These are phyloP conservation scores for Belonocnema kinseyi DNA, from an alignment of 1,140 invertebrate species.

Conservation along the genomic window DNA sequence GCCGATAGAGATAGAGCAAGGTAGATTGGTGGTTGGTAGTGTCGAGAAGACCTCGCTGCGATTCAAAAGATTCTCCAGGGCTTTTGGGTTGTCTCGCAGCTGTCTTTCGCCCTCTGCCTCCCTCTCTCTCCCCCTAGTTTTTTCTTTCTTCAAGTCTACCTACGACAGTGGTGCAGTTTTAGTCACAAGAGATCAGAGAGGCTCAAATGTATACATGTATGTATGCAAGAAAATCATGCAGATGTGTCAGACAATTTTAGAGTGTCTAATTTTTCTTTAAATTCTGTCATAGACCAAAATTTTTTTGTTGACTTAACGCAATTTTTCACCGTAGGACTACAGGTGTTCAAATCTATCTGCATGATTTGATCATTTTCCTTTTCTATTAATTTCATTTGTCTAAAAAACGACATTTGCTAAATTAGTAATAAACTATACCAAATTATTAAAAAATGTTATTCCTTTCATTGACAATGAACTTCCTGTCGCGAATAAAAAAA, in stretches of 20 bases:
- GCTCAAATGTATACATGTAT: not conserved
- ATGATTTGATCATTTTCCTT: not conserved
- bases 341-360: not conserved
- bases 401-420: not conserved
- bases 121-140: slow-evolving; percentile 37
- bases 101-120: slow-evolving; percentile 63
- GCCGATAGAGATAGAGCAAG: not conserved
- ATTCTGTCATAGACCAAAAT: not conserved
- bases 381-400: not conserved
- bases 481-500: no score
- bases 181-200: not conserved
- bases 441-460: no score
- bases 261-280: slow-evolving; percentile 1
- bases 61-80: slow-evolving; percentile 70
- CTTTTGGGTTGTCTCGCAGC: slow-evolving; percentile 70
- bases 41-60: slow-evolving; percentile 55
- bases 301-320: not conserved
- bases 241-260: not conserved
- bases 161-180: not conserved
- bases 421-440: not conserved
- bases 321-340: not conserved
- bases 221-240: not conserved
- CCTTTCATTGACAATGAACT: no score
- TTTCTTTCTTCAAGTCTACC: slow-evolving; percentile 41
- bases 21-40: not conserved